Evolutionary conservation across 2,888 invertebrate species (phyloP).

Genomic region (Drosophila acutilabella): DNA sequence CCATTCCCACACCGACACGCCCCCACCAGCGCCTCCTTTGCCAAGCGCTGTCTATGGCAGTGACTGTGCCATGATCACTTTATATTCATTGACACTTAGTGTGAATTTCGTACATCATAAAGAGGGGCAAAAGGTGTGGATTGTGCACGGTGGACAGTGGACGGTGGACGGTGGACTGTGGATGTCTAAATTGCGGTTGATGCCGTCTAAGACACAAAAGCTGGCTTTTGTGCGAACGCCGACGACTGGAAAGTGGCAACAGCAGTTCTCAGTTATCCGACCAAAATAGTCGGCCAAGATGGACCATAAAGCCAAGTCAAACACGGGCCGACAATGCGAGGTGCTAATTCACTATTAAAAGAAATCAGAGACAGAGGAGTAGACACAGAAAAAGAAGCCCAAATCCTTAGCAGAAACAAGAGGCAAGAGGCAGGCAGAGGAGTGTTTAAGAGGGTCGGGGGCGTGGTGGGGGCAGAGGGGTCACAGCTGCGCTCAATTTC

Average conservation of each 20-base stretch:
- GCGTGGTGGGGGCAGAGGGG: not conserved
- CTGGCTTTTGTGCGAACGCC: conserved; percentile 69
- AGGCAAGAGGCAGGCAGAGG: not conserved
- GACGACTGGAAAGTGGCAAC: conserved; percentile 54
- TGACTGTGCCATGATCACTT: conserved; percentile 73
- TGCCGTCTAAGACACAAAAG: conserved; percentile 58
- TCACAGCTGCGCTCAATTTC: conserved; percentile 60
- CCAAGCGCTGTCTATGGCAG: conserved; percentile 7
- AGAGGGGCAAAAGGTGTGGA: conserved; percentile 45
- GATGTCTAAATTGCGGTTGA: conserved; percentile 70
- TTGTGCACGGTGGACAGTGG: conserved; percentile 2
- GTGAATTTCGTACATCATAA: conserved; percentile 78
- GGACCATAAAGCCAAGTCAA: conserved; percentile 61
- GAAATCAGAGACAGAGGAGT: conserved; percentile 68
- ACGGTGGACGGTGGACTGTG: conserved; percentile 24
- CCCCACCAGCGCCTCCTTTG: no score
- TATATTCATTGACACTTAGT: conserved; percentile 79
- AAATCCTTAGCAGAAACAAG: conserved; percentile 46
- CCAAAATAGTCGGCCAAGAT: conserved; percentile 42
- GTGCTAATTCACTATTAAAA: conserved; percentile 82
- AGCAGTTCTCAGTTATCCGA: conserved; percentile 15
- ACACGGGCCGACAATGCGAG: conserved; percentile 59
- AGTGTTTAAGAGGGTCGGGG: not conserved
- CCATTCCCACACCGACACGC: not conserved
- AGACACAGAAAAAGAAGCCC: conserved; percentile 18